Evolutionary conservation across 2,888 invertebrate species (phyloP).

Genomic region (Temnothorax unifasciatus): DNA sequence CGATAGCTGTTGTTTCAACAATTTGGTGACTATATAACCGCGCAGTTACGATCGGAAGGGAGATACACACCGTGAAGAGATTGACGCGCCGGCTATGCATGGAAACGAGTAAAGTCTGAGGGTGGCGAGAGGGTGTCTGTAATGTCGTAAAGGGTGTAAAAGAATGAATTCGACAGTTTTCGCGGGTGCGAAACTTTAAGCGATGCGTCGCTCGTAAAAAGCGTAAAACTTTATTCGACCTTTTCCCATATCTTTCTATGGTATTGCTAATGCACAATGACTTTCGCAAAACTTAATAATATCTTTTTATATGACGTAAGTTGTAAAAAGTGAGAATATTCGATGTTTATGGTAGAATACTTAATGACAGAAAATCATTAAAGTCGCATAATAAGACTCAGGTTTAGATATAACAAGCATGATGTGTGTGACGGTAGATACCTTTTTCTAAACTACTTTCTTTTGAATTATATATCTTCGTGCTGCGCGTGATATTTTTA

Average conservation of each 20-base stretch:
- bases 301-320: not conserved
- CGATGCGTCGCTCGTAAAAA: conserved; percentile 48
- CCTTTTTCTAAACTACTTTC: not conserved
- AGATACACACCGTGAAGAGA: conserved; percentile 6
- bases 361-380: not conserved
- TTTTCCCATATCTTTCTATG: not conserved
- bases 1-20: conserved; percentile 30
- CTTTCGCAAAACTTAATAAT: not conserved
- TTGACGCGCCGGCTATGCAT: conserved; percentile 9
- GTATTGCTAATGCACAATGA: conserved; percentile 17
- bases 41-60: conserved; percentile 43
- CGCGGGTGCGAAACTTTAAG: conserved; percentile 20
- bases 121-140: conserved; percentile 3
- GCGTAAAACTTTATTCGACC: conserved; percentile 1
- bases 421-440: not conserved
- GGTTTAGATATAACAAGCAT: not conserved
- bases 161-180: conserved; percentile 22
- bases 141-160: conserved; percentile 42
- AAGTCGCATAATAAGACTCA: not conserved
- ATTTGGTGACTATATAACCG: conserved; percentile 41
- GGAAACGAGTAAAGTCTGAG: conserved; percentile 18
- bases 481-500: conserved; percentile 11
- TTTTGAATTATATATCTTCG: not conserved
- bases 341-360: not conserved
- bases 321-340: conserved; percentile 18